Evolutionary conservation across 2,888 invertebrate genomes (phyloP).

Genomic region (Cepaea hortensis): DNA sequence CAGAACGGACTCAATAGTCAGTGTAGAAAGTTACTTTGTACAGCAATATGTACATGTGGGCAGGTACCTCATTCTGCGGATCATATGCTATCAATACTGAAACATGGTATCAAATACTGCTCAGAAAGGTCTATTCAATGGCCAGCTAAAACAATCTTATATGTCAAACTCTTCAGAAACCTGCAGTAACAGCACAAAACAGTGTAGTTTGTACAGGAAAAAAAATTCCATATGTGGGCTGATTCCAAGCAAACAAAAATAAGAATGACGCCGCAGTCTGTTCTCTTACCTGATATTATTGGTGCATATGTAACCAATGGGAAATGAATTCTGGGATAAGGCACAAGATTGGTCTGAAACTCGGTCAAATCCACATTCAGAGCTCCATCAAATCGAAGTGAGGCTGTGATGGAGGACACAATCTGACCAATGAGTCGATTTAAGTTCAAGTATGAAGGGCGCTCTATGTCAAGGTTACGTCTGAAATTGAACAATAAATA

Average conservation of each 20-base stretch:
- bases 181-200: no score
- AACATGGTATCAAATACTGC: no score
- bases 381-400: conserved; percentile 66
- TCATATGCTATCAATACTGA: no score
- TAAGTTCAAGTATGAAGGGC: conserved; percentile 90
- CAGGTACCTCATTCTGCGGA: no score
- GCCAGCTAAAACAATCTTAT: no score
- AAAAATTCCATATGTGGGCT: no score
- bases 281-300: conserved; percentile 57
- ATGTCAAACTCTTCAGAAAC: no score
- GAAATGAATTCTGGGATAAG: conserved; percentile 40
- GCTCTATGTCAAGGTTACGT: conserved; percentile 86
- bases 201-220: no score
- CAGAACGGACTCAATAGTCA: no score
- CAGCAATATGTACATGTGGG: no score
- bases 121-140: no score
- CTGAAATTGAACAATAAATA: conserved; percentile 77
- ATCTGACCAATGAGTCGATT: conserved; percentile 96
- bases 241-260: neutral
- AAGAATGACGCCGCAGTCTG: neutral
- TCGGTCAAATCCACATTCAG: conserved; percentile 34
- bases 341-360: conserved; percentile 42
- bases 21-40: no score
- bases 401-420: conserved; percentile 75
- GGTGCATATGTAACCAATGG: conserved; percentile 38